Evolutionary conservation across 2,888 invertebrate genomes (phyloP).

Genomic region (Syrphus vitripennis): DNA sequence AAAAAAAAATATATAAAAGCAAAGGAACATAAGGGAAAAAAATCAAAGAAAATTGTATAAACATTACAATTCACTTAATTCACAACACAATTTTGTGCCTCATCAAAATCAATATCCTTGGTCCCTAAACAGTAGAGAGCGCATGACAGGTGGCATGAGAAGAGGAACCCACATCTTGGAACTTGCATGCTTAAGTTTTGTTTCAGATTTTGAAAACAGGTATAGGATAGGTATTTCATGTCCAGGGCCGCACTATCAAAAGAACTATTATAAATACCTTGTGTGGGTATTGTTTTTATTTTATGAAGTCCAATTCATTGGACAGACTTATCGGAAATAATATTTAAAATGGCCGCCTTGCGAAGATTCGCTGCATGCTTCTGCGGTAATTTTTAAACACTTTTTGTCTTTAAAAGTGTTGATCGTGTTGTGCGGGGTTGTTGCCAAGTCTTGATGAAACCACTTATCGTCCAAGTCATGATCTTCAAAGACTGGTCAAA

Average conservation of each 20-base stretch:
- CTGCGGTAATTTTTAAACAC: too few species aligned
- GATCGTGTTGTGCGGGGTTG: too few species aligned
- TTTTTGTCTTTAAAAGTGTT: too few species aligned
- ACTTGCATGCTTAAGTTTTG: background rate
- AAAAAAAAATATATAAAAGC: conserved; percentile 6
- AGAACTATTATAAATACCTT: too few species aligned
- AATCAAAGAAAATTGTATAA: conserved; percentile 50
- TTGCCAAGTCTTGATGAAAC: too few species aligned
- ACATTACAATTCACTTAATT: conserved; percentile 70
- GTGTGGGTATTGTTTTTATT: too few species aligned
- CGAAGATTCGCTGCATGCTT: too few species aligned
- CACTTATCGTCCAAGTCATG: too few species aligned
- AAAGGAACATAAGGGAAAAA: background rate
- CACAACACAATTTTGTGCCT: conserved; percentile 63
- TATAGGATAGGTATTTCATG: background rate
- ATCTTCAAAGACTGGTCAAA: too few species aligned
- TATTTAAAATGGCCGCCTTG: too few species aligned
- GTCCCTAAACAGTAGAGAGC: conserved; percentile 40
- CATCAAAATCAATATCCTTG: conserved; percentile 69
- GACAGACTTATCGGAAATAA: too few species aligned
- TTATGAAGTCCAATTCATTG: too few species aligned
- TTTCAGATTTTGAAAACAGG: background rate
- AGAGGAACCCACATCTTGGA: conserved; percentile 11
- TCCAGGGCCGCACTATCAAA: background rate
- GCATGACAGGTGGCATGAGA: conserved; percentile 36